Conservation (phyloP, 2,888 invertebrate genomes). For the Belgica antarctica region DNA sequence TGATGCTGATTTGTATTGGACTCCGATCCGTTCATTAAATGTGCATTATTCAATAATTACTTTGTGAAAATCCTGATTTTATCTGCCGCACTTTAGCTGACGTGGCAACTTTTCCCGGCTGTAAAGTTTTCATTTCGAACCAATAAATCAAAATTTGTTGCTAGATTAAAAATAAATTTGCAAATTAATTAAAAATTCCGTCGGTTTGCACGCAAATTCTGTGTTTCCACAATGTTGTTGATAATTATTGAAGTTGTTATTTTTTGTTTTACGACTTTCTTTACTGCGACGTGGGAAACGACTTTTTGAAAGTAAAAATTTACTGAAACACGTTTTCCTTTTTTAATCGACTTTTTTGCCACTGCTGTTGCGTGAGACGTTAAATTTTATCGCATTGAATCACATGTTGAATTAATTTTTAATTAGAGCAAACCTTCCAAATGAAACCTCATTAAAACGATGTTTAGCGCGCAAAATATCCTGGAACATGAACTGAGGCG, state of each 20-base stretch:
- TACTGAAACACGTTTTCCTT: neutral
- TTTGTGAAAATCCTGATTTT: neutral
- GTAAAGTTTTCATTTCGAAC: slow-evolving; percentile 14
- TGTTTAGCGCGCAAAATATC: neutral
- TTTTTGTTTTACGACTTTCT: neutral
- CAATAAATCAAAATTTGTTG: slow-evolving; percentile 14
- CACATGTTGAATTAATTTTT: slow-evolving; percentile 23
- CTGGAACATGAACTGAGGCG: no score
- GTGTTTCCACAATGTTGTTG: neutral
- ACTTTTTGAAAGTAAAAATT: neutral
- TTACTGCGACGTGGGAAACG: neutral
- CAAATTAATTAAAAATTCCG: neutral
- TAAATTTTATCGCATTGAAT: neutral
- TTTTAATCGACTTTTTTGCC: neutral
- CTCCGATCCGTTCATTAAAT: neutral
- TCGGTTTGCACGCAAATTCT: slow-evolving; percentile 5
- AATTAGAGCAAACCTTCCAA: neutral
- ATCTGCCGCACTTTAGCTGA: neutral
- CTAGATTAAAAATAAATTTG: neutral
- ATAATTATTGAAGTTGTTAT: neutral
- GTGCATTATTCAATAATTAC: neutral
- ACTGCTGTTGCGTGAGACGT: neutral
- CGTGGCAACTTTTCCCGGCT: neutral
- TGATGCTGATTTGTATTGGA: no score
- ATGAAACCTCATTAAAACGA: neutral